Evolutionary conservation across 2,797 vertebrate species (phyloP).

Genomic region (Phalanger gymnotis): DNA sequence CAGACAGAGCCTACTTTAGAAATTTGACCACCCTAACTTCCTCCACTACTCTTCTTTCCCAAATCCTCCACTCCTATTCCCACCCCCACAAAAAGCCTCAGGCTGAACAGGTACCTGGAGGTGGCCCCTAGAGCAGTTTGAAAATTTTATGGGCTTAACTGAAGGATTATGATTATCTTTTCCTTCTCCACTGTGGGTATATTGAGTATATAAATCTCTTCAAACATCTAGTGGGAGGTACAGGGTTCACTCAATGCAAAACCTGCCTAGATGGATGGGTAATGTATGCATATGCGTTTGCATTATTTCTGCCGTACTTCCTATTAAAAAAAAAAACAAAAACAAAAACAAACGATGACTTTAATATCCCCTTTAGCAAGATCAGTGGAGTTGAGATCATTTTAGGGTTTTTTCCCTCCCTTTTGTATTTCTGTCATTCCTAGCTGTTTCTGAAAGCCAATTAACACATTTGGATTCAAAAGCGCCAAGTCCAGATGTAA

Average conservation of each 20-base stretch:
- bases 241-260: neutral
- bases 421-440: neutral
- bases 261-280: neutral
- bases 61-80: neutral
- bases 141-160: slow-evolving; percentile 19
- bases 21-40: slow-evolving; percentile 16
- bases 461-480: slow-evolving; percentile 49
- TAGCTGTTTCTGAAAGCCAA: slow-evolving; percentile 32
- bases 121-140: slow-evolving; percentile 12
- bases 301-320: neutral
- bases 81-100: slow-evolving; percentile 6
- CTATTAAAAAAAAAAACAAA: slow-evolving; percentile 33
- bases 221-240: slow-evolving; percentile 3
- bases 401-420: neutral
- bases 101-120: slow-evolving; percentile 41
- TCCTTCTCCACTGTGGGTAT: slow-evolving; percentile 2
- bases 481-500: slow-evolving; percentile 59
- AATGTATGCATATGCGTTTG: neutral
- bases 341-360: slow-evolving; percentile 1
- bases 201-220: slow-evolving; percentile 43
- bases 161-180: neutral
- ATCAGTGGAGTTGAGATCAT: slow-evolving; percentile 56
- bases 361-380: slow-evolving; percentile 17
- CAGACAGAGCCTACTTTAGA: slow-evolving; percentile 24
- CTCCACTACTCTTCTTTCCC: neutral